Evolutionary conservation across 2,113 vertebrate genomes (phyloP).

Genomic region (Thoracochromis brauschi): DNA sequence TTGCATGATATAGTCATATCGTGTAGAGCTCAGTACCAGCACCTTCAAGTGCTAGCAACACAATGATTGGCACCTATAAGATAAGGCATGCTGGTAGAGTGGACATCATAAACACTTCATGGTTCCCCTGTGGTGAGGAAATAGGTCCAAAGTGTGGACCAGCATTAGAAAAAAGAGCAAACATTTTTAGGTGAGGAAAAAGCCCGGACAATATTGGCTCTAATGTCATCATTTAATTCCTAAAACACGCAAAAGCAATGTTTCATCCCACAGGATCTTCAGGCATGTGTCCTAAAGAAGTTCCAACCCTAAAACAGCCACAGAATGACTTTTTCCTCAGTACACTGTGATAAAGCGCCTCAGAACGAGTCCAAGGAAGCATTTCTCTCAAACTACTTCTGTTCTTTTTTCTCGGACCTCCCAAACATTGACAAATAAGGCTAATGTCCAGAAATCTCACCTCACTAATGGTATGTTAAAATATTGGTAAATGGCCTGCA

Average conservation of each 20-base stretch:
- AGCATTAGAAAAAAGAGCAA: neutral
- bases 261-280: neutral
- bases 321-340: neutral
- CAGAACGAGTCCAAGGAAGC: neutral
- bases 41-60: neutral
- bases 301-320: neutral
- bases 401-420: neutral
- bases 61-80: neutral
- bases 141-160: neutral
- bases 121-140: neutral
- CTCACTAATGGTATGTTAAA: neutral
- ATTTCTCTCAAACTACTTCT: neutral
- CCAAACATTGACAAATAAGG: rapidly evolving
- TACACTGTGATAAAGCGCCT: neutral
- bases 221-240: neutral
- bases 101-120: neutral
- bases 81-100: neutral
- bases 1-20: neutral
- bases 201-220: neutral
- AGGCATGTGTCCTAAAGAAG: neutral
- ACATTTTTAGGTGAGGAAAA: neutral
- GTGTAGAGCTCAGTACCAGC: neutral
- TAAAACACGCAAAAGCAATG: neutral
- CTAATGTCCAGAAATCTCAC: neutral
- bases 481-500: neutral